Evolutionary conservation across 2,888 invertebrate species (phyloP).

Genomic region (Ganaspis brasiliensis): DNA sequence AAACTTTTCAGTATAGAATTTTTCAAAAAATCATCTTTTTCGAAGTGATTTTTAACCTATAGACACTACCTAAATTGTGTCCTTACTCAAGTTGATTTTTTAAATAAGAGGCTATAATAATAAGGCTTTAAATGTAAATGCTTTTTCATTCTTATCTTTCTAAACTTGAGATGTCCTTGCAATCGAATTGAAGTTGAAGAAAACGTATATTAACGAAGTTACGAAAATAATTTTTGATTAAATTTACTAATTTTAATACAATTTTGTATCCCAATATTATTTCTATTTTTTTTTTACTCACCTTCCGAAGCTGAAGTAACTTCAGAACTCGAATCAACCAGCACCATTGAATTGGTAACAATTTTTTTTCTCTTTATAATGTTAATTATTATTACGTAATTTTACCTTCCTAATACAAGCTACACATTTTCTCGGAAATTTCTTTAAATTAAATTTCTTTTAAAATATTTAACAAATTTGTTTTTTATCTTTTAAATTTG

Average conservation of each 20-base stretch:
- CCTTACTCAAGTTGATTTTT: too few relatives aligned
- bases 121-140: background rate
- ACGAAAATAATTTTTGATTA: background rate
- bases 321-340: background rate
- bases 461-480: background rate
- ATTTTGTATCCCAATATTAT: too few relatives aligned
- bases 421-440: background rate
- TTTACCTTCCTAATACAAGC: background rate
- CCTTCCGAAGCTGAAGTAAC: background rate
- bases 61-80: too few relatives aligned
- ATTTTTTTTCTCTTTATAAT: background rate
- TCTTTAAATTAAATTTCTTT: background rate
- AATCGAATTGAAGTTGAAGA: background rate
- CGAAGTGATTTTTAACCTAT: too few relatives aligned
- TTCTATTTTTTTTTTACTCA: background rate
- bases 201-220: background rate
- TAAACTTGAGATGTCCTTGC: constrained; percentile 6
- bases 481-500: background rate
- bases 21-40: too few relatives aligned
- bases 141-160: background rate
- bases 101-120: too few relatives aligned
- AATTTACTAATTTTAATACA: too few relatives aligned
- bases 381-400: background rate
- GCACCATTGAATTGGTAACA: too few relatives aligned
- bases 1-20: too few relatives aligned